phyloP scores from a whole-genome alignment of 2,113 vertebrate species.

The Brachyistius frenatus region DNA sequence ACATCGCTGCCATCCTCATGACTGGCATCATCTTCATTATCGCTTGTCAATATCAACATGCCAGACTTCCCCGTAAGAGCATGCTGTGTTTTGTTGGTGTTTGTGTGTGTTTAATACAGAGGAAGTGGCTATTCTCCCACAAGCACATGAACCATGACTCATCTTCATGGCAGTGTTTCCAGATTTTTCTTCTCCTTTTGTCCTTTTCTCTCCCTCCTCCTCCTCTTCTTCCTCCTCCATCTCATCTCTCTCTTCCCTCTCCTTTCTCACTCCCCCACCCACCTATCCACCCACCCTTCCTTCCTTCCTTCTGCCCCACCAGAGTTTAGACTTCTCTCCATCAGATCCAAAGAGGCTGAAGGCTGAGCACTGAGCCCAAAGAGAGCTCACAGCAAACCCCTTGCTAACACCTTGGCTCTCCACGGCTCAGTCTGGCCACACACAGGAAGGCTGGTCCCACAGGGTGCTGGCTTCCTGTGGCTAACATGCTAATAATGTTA shows the following conservation, averaged over 20 bases:
- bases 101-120: constrained; percentile 60
- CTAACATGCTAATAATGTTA: neutral
- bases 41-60: neutral
- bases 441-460: constrained; percentile 14
- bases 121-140: constrained; percentile 80
- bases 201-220: constrained; percentile 20
- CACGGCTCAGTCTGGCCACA: constrained; percentile 60
- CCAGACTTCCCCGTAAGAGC: constrained; percentile 11
- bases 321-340: constrained; percentile 38
- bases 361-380: constrained; percentile 46
- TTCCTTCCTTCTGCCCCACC: neutral
- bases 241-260: neutral
- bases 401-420: constrained; percentile 69
- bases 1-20: neutral
- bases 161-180: constrained; percentile 65
- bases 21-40: neutral
- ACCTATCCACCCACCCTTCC: neutral
- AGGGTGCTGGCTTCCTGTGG: neutral
- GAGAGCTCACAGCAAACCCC: constrained; percentile 64
- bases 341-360: constrained; percentile 47
- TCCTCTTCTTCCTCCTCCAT: constrained; percentile 10
- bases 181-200: constrained; percentile 74
- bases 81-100: constrained; percentile 37
- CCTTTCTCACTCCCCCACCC: neutral
- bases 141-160: constrained; percentile 80